phyloP scores from a whole-genome alignment of 2,113 vertebrate genomes.

The Stigmatopora nigra region DNA sequence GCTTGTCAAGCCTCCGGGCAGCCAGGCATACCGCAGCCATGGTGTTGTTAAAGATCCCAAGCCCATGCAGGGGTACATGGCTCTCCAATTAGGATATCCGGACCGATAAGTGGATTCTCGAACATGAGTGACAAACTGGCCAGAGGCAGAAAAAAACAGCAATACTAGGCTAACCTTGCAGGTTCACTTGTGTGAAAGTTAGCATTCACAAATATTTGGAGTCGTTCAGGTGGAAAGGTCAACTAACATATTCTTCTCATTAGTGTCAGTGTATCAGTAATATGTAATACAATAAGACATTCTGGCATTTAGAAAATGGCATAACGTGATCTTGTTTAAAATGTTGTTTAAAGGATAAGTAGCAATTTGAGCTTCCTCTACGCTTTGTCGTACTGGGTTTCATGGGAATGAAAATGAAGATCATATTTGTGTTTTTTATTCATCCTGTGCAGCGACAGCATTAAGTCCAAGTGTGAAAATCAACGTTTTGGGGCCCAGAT shows the following conservation, averaged over 20 bases:
- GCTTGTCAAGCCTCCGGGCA: constrained; percentile 27
- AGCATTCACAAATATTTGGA: constrained; percentile 21
- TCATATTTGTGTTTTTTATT: no score
- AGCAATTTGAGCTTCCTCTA: background rate
- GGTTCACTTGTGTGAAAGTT: constrained; percentile 24
- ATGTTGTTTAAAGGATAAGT: background rate
- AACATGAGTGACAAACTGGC: constrained; percentile 17
- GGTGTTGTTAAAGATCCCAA: constrained; percentile 31
- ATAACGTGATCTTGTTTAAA: background rate
- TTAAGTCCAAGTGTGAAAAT: no score
- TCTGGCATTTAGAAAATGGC: background rate
- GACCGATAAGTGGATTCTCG: constrained; percentile 39
- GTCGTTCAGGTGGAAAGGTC: background rate
- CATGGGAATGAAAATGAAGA: background rate
- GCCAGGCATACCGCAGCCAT: constrained; percentile 25
- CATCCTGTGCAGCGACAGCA: no score
- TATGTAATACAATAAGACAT: background rate
- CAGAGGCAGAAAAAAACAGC: constrained; percentile 37
- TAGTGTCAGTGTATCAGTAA: background rate
- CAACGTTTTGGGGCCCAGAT: no score
- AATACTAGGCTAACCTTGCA: constrained; percentile 42
- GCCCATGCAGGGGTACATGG: constrained; percentile 35
- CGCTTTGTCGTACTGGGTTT: background rate
- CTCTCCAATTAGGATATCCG: constrained; percentile 54
- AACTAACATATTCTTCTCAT: background rate